These are phyloP conservation scores for Papilio demoleus DNA, from an alignment of 2,888 invertebrate genomes.

Conservation along the genomic window DNA sequence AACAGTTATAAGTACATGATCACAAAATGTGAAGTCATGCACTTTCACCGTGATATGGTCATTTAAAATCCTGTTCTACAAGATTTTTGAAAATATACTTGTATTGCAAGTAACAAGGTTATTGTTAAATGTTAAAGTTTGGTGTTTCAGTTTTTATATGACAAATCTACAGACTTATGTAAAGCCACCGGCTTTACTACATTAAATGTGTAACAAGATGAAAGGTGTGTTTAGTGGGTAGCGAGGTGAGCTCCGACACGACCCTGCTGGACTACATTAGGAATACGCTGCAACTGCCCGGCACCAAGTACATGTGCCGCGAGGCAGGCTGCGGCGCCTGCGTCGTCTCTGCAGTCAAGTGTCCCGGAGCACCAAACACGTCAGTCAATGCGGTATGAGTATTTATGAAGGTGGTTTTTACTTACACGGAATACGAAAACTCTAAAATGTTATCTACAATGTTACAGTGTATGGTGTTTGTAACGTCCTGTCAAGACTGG, in stretches of 20 bases:
- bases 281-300: constrained; percentile 79
- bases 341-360: constrained; percentile 71
- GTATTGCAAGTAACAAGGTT: too few relatives aligned
- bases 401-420: neutral
- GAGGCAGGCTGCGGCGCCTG: constrained; percentile 89
- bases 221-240: constrained; percentile 26
- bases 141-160: neutral
- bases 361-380: constrained; percentile 51
- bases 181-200: neutral
- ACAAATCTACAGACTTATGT: neutral
- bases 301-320: constrained; percentile 87
- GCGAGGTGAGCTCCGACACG: constrained; percentile 82
- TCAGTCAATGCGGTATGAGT: constrained; percentile 30
- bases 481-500: constrained; percentile 84
- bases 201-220: neutral
- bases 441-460: neutral
- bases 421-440: neutral
- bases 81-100: neutral
- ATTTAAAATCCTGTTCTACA: neutral
- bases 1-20: neutral
- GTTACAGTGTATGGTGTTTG: constrained; percentile 77
- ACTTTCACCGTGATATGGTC: neutral
- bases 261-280: constrained; percentile 85
- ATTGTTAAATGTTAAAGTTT: neutral
- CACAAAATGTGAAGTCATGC: neutral